Evolutionary conservation across 2,888 invertebrate genomes (phyloP).

Genomic region (Conistra vaccinii): DNA sequence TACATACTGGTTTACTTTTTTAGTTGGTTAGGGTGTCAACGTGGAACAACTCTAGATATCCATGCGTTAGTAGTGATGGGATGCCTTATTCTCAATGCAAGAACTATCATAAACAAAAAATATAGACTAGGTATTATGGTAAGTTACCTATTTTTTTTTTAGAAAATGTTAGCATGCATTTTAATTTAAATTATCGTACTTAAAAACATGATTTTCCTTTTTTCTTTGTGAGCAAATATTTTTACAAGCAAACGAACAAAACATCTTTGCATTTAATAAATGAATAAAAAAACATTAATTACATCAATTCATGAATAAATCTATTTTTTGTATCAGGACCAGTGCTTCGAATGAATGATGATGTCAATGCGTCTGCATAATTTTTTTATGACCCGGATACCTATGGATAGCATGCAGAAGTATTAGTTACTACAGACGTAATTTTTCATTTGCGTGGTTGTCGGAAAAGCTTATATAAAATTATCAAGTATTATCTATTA

Average conservation of each 20-base stretch:
- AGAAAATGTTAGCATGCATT: not conserved
- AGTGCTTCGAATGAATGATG: constrained; percentile 41
- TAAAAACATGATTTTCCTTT: not conserved
- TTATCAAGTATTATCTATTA: not conserved
- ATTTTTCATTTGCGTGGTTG: not conserved
- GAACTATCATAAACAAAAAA: not conserved
- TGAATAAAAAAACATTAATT: constrained; percentile 57
- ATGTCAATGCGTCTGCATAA: constrained; percentile 39
- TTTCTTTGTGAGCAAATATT: not conserved
- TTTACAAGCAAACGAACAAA: constrained; percentile 8
- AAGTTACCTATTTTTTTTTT: not conserved
- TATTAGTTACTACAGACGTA: not conserved
- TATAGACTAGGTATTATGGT: not conserved
- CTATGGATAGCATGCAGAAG: not conserved
- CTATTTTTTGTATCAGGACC: constrained; percentile 57
- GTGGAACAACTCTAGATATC: not conserved
- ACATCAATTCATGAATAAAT: constrained; percentile 72
- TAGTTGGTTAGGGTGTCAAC: not conserved
- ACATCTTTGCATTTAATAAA: constrained; percentile 2
- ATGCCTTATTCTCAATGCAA: not conserved
- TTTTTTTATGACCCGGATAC: constrained; percentile 37
- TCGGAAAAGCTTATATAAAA: not conserved
- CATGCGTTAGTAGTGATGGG: constrained; percentile 1
- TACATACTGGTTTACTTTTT: not conserved
- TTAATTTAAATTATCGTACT: not conserved